Base-by-base conservation (phyloP, 2,113 vertebrate genomes). In the Xerus inauris region DNA sequence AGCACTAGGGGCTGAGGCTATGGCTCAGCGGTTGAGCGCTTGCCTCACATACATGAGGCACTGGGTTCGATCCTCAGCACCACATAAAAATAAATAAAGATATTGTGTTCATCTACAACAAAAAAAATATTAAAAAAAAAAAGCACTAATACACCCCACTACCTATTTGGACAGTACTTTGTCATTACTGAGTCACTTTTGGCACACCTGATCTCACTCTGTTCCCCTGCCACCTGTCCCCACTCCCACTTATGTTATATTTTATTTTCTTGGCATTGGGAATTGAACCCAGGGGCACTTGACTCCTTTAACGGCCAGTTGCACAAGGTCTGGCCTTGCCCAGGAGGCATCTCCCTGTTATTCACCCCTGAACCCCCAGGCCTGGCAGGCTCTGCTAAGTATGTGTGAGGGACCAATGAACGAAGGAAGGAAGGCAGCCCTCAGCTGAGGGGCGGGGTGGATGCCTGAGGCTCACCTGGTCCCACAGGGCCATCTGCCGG, bases 401-500 rank as follows among this genome's bases (percentile, higher is more conserved):
- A 19, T 2, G 14, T 20, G 14, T 76, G 65, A 71, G 72, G 30
- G 57, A 2, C 26, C 47, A 80, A 7, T 1, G 73, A 59, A 5
- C 40, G 51, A 4, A 26, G 28, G 24, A 16, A 9, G 20, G 22
- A 3, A 38, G 81, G 35, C 14, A 9, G 89, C 13, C 1, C 20
- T 54, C 9, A 1, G 91, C 84, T 51, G 24, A 6, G 51, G 40
- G 45, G 42, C 0, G 4, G 22, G 3, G n/a, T n/a, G n/a, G 14
- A 3, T 1, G 16, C 7, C 1, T 13, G 42, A 47, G 90, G 93
- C 98, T 98, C 95, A 99, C 99, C 96, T 99, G 99, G 98, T 99
- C 98, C 99, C 99, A 99, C 83, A 99, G 97, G 73, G 98, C 99
- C 69, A 99, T 98, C 98, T 99, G 99, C 88, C 99, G 99, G 35